Evolutionary conservation across 2,113 vertebrate genomes (phyloP).

Genomic region (Aspiorhynchus laticeps): DNA sequence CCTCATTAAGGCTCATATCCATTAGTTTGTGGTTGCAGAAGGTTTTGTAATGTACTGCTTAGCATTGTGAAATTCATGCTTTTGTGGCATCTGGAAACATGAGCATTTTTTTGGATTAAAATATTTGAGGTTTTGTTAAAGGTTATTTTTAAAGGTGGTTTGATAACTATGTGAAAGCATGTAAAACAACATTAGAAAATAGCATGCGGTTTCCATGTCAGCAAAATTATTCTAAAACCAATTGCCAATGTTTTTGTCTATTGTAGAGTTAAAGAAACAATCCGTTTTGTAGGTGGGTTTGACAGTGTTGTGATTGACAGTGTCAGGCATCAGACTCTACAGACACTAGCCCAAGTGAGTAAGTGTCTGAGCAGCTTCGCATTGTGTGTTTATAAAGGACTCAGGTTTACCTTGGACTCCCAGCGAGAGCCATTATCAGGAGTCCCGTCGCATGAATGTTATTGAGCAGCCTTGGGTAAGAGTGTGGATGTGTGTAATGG

Average conservation of each 20-base stretch:
- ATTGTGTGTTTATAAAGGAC: constrained; percentile 57
- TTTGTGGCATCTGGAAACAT: neutral
- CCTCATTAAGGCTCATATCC: constrained; percentile 16
- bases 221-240: neutral
- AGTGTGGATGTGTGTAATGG: constrained; percentile 66
- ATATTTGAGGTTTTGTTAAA: neutral
- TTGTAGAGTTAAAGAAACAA: neutral
- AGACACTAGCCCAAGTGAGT: constrained; percentile 40
- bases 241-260: constrained; percentile 8
- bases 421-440: constrained; percentile 49
- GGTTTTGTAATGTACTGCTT: constrained; percentile 10
- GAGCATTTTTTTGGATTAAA: neutral
- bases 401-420: constrained; percentile 45
- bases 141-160: constrained; percentile 17
- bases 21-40: constrained; percentile 39
- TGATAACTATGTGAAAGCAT: neutral
- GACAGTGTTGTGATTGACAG: constrained; percentile 63
- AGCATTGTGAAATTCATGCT: constrained; percentile 21
- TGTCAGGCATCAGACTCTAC: constrained; percentile 64
- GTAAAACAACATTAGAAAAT: neutral
- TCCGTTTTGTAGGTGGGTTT: neutral
- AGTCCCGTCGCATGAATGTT: constrained; percentile 57
- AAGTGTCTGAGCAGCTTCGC: constrained; percentile 31
- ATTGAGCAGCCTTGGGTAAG: constrained; percentile 60
- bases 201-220: neutral